Evolutionary conservation across 2,888 invertebrate species (phyloP), one percentile per base, ranked within the genome.

Genomic region (Idaea biselata): DNA sequence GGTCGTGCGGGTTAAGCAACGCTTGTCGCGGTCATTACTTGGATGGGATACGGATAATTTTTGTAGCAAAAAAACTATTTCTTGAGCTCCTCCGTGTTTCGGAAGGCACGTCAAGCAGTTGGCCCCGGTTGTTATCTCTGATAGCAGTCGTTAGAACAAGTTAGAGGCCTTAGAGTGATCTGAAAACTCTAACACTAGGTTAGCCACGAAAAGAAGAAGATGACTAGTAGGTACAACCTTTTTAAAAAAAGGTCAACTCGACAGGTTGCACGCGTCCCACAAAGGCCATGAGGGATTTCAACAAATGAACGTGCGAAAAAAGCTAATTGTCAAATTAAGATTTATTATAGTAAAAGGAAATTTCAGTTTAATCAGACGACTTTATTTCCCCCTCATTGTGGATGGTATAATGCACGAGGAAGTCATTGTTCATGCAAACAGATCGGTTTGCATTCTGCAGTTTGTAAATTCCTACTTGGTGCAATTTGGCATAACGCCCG

Each of bases 401-500:
- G 62, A 65, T 70, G 59, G 63, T 68, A 75, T 79, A 76, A 77
- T 77, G 75, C 74, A 78, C 74, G 76, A 75, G 72, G 67, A 64
- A 63, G 66, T 78, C 74, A 78, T 82, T 79, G 79, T 80, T 75
- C 71, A 65, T 59, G 64, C 72, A 73, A 73, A 73, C 77, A 67
- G 68, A 67, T 63, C 62, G 69, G 68, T 69, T 64, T 81, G 81
- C 81, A 76, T 75, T 74, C 76, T 77, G 62, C 77, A 76, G 76
- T 80, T 79, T 80, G 81, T 77, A 78, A 80, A 83, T 82, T 75
- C 77, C 76, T 77, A 78, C 73, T 80, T 78, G 73, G 75, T 74
- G 81, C 82, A 83, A 83, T 85, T 87, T 87, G 87, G 86, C 87
- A 80, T 74, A 65, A 72, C 73, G 85, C 85, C 86, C 81, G 76